Conservation (phyloP, 2,888 invertebrate species). For the Drosophila longiperda region DNA sequence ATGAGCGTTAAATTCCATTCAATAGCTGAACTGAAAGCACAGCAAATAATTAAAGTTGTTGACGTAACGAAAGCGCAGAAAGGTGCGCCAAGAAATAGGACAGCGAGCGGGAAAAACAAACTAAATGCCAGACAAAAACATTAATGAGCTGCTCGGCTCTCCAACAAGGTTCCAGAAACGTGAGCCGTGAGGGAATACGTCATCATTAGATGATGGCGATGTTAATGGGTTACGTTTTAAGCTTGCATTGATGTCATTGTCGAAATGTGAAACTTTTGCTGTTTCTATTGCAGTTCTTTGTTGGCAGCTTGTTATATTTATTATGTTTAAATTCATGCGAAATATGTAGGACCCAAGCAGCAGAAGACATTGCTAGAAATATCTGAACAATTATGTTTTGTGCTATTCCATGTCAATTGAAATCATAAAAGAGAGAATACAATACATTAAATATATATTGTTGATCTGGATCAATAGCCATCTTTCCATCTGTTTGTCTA, state of each 20-base stretch:
- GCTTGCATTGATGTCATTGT: constrained; percentile 19
- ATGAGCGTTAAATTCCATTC: constrained; percentile 78
- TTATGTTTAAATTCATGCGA: constrained; percentile 33
- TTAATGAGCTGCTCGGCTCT: constrained; percentile 62
- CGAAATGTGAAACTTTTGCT: constrained; percentile 14
- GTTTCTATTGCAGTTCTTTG: constrained; percentile 25
- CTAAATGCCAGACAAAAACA: constrained; percentile 53
- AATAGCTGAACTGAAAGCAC: constrained; percentile 71
- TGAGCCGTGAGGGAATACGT: constrained; percentile 38
- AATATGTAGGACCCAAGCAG: not conserved
- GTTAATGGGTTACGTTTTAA: constrained; percentile 14
- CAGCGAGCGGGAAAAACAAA: constrained; percentile 17
- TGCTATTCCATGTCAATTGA: not conserved
- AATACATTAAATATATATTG: not conserved
- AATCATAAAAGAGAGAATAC: no score
- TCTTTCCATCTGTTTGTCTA: no score
- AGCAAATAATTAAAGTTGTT: constrained; percentile 75
- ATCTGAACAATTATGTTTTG: not conserved
- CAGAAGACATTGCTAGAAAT: not conserved
- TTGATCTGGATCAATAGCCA: not conserved
- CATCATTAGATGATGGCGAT: constrained; percentile 45
- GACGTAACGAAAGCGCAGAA: constrained; percentile 42
- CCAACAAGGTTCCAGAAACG: constrained; percentile 24
- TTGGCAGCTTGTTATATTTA: constrained; percentile 58
- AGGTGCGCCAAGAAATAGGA: constrained; percentile 23